A percentile compares a stretch with the other conserved stretches of the same genome.
phyloP scores from a whole-genome alignment of 2,797 vertebrate species.

The Sphaeramia orbicularis region DNA sequence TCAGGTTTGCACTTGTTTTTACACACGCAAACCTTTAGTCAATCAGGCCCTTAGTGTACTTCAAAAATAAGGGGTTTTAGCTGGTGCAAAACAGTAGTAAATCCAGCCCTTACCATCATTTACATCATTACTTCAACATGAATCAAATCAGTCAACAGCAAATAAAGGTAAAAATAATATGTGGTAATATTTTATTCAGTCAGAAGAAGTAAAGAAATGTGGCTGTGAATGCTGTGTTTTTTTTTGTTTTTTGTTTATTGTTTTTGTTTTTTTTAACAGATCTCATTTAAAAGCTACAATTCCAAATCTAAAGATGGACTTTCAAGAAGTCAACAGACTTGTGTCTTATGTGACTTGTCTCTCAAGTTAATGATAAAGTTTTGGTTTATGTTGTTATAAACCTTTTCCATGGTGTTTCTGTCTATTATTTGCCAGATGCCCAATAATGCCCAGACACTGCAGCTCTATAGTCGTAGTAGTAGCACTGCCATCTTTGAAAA shows the following conservation, averaged over 20 bases:
- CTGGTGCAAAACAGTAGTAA: too few species aligned
- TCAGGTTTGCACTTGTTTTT: too few species aligned
- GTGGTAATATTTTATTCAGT: background rate
- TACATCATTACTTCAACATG: background rate
- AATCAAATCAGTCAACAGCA: background rate
- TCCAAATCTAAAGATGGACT: background rate
- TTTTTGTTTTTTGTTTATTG: too few species aligned
- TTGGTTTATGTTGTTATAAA: constrained; percentile 20
- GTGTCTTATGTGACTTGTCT: background rate
- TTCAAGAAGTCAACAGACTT: background rate
- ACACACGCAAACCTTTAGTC: too few species aligned
- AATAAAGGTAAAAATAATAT: background rate
- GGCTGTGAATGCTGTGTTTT: background rate
- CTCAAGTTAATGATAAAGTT: constrained; percentile 8
- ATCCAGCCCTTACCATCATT: too few species aligned
- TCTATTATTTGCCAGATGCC: constrained; percentile 3
- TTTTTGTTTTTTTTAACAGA: too few species aligned
- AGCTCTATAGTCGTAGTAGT: background rate
- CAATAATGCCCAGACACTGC: constrained; percentile 19
- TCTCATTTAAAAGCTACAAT: background rate
- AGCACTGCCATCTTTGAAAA: constrained; percentile 20
- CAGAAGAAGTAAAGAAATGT: background rate
- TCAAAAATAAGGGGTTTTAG: too few species aligned
- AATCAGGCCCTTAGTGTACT: too few species aligned
- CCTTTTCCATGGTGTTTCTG: too few species aligned